Percentiles rank a stretch among this genome's conserved stretches.
Conservation (phyloP, 2,113 vertebrate species). For the Dipodomys spectabilis region DNA sequence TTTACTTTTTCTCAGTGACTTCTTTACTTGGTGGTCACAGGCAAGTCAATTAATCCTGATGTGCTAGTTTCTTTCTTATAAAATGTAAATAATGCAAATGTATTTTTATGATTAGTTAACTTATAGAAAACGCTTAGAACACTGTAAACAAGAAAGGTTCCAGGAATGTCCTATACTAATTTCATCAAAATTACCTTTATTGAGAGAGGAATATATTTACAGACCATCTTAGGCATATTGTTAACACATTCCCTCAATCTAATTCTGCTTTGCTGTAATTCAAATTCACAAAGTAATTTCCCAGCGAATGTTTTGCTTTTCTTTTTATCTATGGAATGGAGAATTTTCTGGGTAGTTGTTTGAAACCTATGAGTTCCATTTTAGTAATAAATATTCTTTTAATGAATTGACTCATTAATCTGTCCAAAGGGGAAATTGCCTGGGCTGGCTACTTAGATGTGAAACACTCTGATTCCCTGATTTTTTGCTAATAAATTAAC, state of each 20-base stretch:
- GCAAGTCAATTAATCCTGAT: neutral
- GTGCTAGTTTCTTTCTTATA: constrained; percentile 17
- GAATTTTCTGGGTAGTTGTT: neutral
- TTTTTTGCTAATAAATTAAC: constrained; percentile 11
- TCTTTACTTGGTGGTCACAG: neutral
- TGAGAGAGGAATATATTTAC: neutral
- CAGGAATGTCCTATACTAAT: neutral
- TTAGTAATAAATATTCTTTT: constrained; percentile 37
- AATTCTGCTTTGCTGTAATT: constrained; percentile 17
- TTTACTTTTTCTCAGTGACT: neutral
- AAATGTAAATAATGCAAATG: constrained; percentile 29
- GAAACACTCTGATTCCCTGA: neutral
- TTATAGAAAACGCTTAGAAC: neutral
- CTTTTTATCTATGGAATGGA: neutral
- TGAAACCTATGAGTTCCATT: neutral
- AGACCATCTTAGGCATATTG: neutral
- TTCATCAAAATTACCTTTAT: neutral
- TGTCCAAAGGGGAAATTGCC: neutral
- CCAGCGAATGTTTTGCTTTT: neutral
- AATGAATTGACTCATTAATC: neutral
- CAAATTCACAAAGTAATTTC: constrained; percentile 33
- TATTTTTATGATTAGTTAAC: constrained; percentile 9
- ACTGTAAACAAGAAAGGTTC: neutral
- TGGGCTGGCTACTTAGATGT: neutral
- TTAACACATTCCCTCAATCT: neutral